Base-by-base conservation (phyloP, 2,888 invertebrate genomes). In the Agrilus biguttatus region DNA sequence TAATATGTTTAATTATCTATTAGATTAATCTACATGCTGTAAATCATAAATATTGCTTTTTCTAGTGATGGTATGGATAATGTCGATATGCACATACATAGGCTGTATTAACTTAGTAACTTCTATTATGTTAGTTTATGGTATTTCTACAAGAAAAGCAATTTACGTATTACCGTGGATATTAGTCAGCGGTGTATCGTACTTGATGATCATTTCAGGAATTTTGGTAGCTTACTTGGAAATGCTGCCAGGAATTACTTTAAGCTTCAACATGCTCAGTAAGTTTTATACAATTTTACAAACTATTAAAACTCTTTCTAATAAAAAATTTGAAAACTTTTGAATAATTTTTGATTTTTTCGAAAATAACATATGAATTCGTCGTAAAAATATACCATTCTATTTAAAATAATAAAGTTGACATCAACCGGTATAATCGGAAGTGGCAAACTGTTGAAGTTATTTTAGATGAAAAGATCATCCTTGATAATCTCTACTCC, bases 131-230 rank as follows among this genome's bases (percentile, higher is more conserved):
- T 47, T 57, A 44, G 48, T 57, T 6, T 57, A 57, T 46, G 57
- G 57, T 14, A 51, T 57, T 13, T 45, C 52, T n/a, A 51, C 53
- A 5, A 53, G 49, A 45, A 52, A 49, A 7, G 48, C 55, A 6
- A 47, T 50, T 28, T 56, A 53, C 36, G 53, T 58, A 13, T 45
- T 57, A 14, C 57, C 57, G 35, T 58, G 57, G 56, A 47, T 57
- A 14, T 39, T 56, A 8, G 46, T 56, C 14, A 56, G 57, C 40
- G 51, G 50, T 7, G 50, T 48, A 14, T 52, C 53, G 7, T 55
- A 53, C 37, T 42, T 53, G 35, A 43, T 54, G 6, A 46, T 49
- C 1, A 46, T 54, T 28, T 49, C 51, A 2, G 49, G 49, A 10
- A 49, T 50, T 12, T 45, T 54, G 23, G 48, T 54, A 38, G 47